Evolutionary conservation across 92 coral and sea anemone genomes (phyloP).

Genomic region (Isaurus tuberculatus): DNA sequence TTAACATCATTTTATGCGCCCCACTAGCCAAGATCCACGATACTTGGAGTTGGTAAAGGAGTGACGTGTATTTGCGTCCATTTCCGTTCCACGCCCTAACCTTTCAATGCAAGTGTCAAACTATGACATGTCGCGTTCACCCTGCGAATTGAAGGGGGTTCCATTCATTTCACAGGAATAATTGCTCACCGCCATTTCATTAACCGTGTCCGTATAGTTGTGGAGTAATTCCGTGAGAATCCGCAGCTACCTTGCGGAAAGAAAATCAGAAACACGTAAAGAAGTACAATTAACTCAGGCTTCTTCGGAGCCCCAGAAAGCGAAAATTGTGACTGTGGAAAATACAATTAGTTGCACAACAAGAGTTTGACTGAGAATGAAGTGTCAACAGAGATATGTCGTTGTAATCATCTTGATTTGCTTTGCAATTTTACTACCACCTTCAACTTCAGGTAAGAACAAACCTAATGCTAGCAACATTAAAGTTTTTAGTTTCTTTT

Average conservation of each 20-base stretch:
- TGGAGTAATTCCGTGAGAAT: background rate
- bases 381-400: background rate
- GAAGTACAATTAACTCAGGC: background rate
- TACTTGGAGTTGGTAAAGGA: slow-evolving; percentile 3
- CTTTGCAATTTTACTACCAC: background rate
- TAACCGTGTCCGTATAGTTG: background rate
- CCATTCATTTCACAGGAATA: slow-evolving; percentile 1
- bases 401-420: background rate
- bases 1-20: background rate
- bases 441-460: too few relatives aligned
- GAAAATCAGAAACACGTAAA: background rate
- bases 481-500: too few relatives aligned
- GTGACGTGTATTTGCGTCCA: slow-evolving; percentile 3
- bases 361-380: background rate
- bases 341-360: background rate
- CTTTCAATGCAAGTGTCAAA: background rate
- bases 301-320: background rate
- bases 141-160: background rate
- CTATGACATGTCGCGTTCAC: background rate
- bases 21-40: background rate
- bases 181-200: background rate
- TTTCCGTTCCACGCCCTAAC: slow-evolving; percentile 14
- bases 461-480: too few relatives aligned
- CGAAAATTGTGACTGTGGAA: background rate
- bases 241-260: background rate